phyloP scores from a whole-genome alignment of 2,888 invertebrate species.

The Machimus atricapillus region DNA sequence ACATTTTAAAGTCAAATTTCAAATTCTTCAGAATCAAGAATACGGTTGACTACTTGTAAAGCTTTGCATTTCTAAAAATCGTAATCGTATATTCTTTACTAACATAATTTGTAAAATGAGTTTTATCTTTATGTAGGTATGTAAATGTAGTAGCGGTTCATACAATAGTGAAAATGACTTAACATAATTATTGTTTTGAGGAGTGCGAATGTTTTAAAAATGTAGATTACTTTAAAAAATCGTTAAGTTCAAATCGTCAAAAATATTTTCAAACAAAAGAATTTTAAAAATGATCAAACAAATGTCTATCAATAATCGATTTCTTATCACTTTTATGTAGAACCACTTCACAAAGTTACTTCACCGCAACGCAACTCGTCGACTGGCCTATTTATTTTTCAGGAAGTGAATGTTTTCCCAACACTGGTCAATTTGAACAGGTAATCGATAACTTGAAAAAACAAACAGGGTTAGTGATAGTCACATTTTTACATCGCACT shows the following conservation, averaged over 20 bases:
- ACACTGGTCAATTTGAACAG: neutral
- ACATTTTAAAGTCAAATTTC: too few species aligned
- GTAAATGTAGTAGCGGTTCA: too few species aligned
- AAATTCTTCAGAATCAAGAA: too few species aligned
- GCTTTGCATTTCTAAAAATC: too few species aligned
- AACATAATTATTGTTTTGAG: too few species aligned
- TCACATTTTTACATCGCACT: neutral
- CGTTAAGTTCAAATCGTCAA: neutral
- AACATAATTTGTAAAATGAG: too few species aligned
- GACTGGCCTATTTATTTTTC: neutral
- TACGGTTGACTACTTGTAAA: too few species aligned
- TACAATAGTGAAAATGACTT: too few species aligned
- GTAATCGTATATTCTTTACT: too few species aligned
- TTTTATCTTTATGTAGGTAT: too few species aligned
- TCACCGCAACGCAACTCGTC: neutral
- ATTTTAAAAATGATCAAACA: too few species aligned
- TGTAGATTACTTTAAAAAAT: neutral
- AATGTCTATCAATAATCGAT: neutral
- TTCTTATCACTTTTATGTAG: neutral
- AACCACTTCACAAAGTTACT: neutral
- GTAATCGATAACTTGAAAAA: neutral
- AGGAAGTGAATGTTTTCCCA: neutral
- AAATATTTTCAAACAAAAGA: neutral
- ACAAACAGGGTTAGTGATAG: neutral
- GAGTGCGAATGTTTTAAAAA: too few species aligned